Evolutionary conservation across 2,888 invertebrate genomes (phyloP).

Genomic region (Mycalesis mineus): DNA sequence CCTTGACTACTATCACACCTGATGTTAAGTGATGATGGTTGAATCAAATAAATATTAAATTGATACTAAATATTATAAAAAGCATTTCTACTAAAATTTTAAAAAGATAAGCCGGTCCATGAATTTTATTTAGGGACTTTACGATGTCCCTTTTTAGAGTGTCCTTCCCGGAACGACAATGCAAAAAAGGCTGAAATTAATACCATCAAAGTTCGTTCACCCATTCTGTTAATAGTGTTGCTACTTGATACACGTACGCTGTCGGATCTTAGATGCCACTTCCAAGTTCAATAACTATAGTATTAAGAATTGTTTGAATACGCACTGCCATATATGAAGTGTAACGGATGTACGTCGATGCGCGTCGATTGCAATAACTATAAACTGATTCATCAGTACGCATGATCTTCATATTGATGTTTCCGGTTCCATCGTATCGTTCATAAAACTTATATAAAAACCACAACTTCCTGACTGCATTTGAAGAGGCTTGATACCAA

Average conservation of each 20-base stretch:
- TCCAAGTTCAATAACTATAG: neutral
- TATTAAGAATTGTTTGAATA: slow-evolving; percentile 3
- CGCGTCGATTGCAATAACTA: slow-evolving; percentile 33
- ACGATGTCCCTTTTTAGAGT: too few relatives aligned
- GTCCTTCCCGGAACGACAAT: neutral
- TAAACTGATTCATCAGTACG: slow-evolving; percentile 35
- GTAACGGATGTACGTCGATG: slow-evolving; percentile 33
- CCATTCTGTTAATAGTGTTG: neutral
- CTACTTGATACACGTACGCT: neutral
- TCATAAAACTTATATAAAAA: slow-evolving; percentile 24
- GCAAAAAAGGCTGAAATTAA: neutral
- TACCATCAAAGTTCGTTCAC: slow-evolving; percentile 3
- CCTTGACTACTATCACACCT: too few relatives aligned
- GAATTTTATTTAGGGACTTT: too few relatives aligned
- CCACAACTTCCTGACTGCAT: slow-evolving; percentile 14
- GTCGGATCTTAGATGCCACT: neutral
- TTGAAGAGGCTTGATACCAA: slow-evolving; percentile 17
- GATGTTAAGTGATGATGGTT: too few relatives aligned
- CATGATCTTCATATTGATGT: slow-evolving; percentile 28
- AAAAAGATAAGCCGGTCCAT: too few relatives aligned
- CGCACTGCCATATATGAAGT: slow-evolving; percentile 31
- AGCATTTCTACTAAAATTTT: too few relatives aligned
- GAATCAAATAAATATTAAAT: too few relatives aligned
- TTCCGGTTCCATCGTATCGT: slow-evolving; percentile 27
- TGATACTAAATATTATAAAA: too few relatives aligned